Evolutionary conservation across 2,113 vertebrate species (phyloP).

Genomic region (Psittacara wagleri): DNA sequence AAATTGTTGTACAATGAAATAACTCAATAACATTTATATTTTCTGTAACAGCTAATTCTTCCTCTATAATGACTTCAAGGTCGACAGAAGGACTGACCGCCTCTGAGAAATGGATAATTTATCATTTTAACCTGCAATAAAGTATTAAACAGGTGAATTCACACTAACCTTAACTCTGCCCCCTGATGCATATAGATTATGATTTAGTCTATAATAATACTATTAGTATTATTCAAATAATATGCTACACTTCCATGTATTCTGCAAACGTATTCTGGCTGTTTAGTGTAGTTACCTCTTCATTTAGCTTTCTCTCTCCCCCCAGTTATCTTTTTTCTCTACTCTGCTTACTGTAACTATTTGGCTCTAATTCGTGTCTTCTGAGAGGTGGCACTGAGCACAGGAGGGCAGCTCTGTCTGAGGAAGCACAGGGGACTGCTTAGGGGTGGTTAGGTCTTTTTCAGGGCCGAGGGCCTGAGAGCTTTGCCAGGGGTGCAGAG

Average conservation of each 20-base stretch:
- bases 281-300: not conserved
- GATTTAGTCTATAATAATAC: not conserved
- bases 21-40: slow-evolving; percentile 4
- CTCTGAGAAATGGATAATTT: slow-evolving; percentile 30
- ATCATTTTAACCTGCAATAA: slow-evolving; percentile 25
- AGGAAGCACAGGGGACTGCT: not conserved
- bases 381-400: not conserved
- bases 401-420: accelerated
- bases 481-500: accelerated
- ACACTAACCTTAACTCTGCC: not conserved
- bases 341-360: not conserved
- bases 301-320: not conserved
- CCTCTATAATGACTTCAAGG: slow-evolving; percentile 13
- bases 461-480: not conserved
- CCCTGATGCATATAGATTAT: not conserved
- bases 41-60: slow-evolving; percentile 1
- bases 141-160: slow-evolving; percentile 43
- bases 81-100: slow-evolving; percentile 29
- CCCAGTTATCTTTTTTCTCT: not conserved
- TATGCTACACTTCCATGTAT: not conserved
- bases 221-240: slow-evolving; percentile 4
- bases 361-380: not conserved
- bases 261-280: not conserved
- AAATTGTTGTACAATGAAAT: not conserved
- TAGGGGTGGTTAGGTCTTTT: not conserved